Evolutionary conservation across 2,113 vertebrate genomes (phyloP), one percentile per base, ranked within the genome.

Genomic region (Colossoma macropomum): DNA sequence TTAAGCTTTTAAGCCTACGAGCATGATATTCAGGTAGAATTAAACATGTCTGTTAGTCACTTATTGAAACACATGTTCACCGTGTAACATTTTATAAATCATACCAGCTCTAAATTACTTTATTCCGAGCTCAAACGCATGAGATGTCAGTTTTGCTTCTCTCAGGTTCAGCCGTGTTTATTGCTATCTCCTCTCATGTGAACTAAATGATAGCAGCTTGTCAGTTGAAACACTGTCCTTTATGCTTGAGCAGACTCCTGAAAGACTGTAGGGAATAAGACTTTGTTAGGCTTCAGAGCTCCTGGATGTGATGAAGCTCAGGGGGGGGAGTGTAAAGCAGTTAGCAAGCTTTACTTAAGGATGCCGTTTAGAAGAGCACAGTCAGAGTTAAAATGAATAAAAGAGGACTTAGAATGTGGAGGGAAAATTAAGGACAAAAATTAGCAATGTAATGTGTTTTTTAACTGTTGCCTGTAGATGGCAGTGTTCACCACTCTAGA

Each of bases 381-480:
- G 27, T 68, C 65, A 41, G 30, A 69, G n/a, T 6, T 38, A 5
- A 79, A 50, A 66, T 5, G 27, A 56, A 56, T 56, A 1, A 69
- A 38, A 48, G 0, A 30, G 8, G 13, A 17, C 3, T 45, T 45
- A 9, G 1, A 7, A 17, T 28, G 1, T 3, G 1, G 28, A 0
- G 30, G 6, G 63, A 66, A 10, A 30, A 6, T 63, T 32, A 19
- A 11, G 25, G 12, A 30, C 13, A 6, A 28, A 28, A 23, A 27
- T 25, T n/a, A 11, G 60, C 13, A 62, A 1, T 15, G 2, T 4
- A 5, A 15, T 65, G 62, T 4, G 13, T 11, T 65, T 65, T 15
- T 65, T 17, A 6, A 66, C 17, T 17, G 15, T 66, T 66, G 28
- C 21, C 77, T 21, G 41, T 79, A 79, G 77, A 25, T 68, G 77